Base-by-base conservation (phyloP, 2,888 invertebrate species). In the Stomorhina lunata region DNA sequence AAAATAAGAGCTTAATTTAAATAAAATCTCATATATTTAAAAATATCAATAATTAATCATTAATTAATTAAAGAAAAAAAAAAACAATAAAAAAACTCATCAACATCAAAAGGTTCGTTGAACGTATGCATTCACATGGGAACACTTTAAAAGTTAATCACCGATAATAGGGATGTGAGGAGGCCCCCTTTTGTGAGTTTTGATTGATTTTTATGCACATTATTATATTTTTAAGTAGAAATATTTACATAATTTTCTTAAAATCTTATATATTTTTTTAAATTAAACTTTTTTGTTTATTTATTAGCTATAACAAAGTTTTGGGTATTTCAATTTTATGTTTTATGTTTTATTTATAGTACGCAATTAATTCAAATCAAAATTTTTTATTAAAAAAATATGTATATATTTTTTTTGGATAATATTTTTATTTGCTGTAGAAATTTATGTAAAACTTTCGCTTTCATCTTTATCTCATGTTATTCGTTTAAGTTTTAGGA, bases 391-490 rank as follows among this genome's bases (percentile, higher is more conserved):
- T 2, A 10, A 59, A 17, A 61, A 61, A 17, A 32, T 32, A 48
- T 27, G 37, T 12, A 37, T 1, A 63, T 43, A 12, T 22, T 43
- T 43, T 27, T 32, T 2, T 32, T 20, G 40, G 12, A 25, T 65
- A 25, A 48, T 25, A 45, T 71, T 61, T 55, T 5, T 22, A 40
- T 69, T 71, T 20, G 22, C 9, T 17, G 17, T 43, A 15, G 32
- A 45, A 75, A 65, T 55, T 32, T 48, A 17, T 65, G 34, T 32
- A 40, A 68, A 77, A 77, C 76, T 77, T 77, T 77, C 76, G 76
- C 68, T 77, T 77, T 77, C 27, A 34, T 15, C 9, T 20, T 32
- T 25, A 29, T 40, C 40, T 17, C 57, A n/a, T n/a, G n/a, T n/a
- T n/a, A n/a, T 66, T 22, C 29, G 17, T 55, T 48, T 53, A 37